Base-by-base conservation (phyloP, 2,888 invertebrate species). In the Thumatha senex region DNA sequence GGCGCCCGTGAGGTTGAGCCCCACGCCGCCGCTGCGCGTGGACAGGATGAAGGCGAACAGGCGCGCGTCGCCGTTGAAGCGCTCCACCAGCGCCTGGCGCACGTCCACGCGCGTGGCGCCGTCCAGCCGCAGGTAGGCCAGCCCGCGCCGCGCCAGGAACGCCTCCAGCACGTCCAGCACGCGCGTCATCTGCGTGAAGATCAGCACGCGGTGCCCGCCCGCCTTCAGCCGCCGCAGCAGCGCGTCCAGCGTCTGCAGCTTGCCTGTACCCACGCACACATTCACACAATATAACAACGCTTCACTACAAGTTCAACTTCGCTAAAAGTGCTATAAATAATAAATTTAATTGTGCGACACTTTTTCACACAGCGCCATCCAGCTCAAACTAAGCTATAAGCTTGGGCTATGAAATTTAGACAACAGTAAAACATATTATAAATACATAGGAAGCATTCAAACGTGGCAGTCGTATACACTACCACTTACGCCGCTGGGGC, bases 101-200 rank as follows among this genome's bases (percentile, higher is more conserved):
- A 97, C 97, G 78, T 99, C 99, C 24, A 99, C 96, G 75, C 95
- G 96, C 10, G 99, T 99, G 40, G 98, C 96, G 56, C 99, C 99
- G 92, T 99, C 99, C 64, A 99, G 93, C 42, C 99, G 93, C 74
- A 99, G 93, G 92, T 99, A 99, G 64, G 98, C 96, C 84, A 99
- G 97, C 1, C 99, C 99, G 85, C 99, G 99, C 89, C 96, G 96
- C 80, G 98, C 98, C 42, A 99, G 95, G 90, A 99, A 99, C 39
- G 96, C 96, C 92, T 99, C 99, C 38, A 99, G 93, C 58, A 99
- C 97, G 89, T 99, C 99, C 76, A 99, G 92, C 98, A 99, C 99
- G 83, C 97, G 95, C 11, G 99, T 98, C 99, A 99, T 99, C 93
- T 99, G 99, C 14, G 99, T 99, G 92, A 99, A 99, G 70, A 99